A percentile compares a stretch with the other conserved stretches of the same genome.
Conservation (phyloP, 23 tunicate species). For the Trididemnum nubilum region DNA sequence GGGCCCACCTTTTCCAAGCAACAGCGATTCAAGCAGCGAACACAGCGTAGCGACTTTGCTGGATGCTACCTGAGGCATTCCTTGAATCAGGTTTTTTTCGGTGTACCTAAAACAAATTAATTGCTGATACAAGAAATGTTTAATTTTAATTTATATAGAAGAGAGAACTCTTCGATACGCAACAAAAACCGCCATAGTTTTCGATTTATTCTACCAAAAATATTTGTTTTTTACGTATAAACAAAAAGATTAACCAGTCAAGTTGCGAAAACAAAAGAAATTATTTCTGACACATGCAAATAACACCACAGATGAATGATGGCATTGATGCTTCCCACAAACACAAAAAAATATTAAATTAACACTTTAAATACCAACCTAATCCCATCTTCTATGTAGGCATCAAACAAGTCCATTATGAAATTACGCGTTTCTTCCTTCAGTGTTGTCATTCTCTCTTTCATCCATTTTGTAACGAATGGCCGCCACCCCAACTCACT, state of each 20-base stretch:
- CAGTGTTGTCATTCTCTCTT: constrained; percentile 55
- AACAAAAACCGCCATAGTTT: no score
- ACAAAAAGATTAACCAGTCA: no score
- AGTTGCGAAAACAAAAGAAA: no score
- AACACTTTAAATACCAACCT: constrained; percentile 58
- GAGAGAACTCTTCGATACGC: no score
- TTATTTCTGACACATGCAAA: no score
- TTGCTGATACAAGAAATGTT: not conserved
- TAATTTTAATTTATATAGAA: no score
- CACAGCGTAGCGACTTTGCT: constrained; percentile 91
- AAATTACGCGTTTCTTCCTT: constrained; percentile 72
- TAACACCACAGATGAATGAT: no score
- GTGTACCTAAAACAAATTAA: constrained; percentile 46
- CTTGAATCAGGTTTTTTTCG: constrained; percentile 67
- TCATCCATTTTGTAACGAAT: constrained; percentile 89
- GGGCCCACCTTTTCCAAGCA: constrained; percentile 81
- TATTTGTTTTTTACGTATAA: no score
- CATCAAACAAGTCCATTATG: constrained; percentile 93
- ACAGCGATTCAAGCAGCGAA: constrained; percentile 79
- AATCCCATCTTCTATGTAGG: constrained; percentile 98
- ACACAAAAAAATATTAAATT: no score
- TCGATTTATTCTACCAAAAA: no score
- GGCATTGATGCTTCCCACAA: no score
- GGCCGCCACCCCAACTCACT: constrained; percentile 99
- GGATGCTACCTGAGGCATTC: constrained; percentile 93